Base-by-base conservation (phyloP, 1,140 invertebrate species). In the Phymastichus coffea region DNA sequence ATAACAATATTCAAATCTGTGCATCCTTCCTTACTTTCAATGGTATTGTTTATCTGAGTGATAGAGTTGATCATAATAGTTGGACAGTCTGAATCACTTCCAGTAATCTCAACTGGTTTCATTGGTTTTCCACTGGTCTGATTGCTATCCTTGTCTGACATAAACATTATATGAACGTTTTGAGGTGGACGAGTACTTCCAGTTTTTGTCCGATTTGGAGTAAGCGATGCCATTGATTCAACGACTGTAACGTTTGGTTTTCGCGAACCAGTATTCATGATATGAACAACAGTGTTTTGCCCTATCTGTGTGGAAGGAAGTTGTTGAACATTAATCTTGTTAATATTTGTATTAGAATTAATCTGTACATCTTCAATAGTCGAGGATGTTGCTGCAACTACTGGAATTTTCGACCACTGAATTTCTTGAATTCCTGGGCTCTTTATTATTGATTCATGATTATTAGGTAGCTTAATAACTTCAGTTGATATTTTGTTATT, bases 1-100 rank as follows among this genome's bases (percentile, higher is more conserved):
- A 80, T 79, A 4, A 80, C 71, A n/a, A 80, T 80, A 53, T 79
- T 80, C 8, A 80, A 37, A 49, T 80, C 79, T 0, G 72, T 78
- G 43, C 79, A 80, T 0, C 75, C 77, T 54, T 80, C 72, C 41
- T 80, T 79, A 38, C 72, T 77, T 20, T 79, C 69, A 15, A 80
- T 73, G 0, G 75, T 80, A 30, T 78, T 80, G 19, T 79, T 80
- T 4, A 79, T 70, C 22, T 69, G 68, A 0, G 79, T 80, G 8
- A 75, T 72, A 0, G 76, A 72, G 43, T 79, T 80, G 9, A 80
- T 80, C 20, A 74, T 70, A 3, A 80, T 79, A 0, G 76, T 79
- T 1, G 78, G 78, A 46, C 78, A 80, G 15, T 72, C 66, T 1
- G 56, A 22, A 3, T 67, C 63, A 17, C 10, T 15, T 15, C 58